Base-by-base conservation (phyloP, 1,140 invertebrate genomes). In the Maniola jurtina region DNA sequence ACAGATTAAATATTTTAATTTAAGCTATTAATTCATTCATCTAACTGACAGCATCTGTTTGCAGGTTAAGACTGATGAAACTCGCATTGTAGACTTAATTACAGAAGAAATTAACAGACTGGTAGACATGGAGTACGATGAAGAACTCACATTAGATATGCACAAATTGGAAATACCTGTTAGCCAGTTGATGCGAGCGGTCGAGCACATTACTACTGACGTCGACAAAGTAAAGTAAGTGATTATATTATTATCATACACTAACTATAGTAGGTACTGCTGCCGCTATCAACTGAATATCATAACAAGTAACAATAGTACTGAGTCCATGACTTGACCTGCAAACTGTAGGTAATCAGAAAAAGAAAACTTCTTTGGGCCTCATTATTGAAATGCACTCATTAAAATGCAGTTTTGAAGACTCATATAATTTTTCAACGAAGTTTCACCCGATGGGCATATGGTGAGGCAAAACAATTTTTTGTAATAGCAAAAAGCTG, bases 91-190 rank as follows among this genome's bases (percentile, higher is more conserved):
- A 33, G 86, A 90, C 35, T 48, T 83, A 45, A 76, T 90, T 75
- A 80, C 79, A 5, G 85, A 88, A 34, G 85, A 89, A 74, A 85
- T 89, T 52, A 86, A 83, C 55, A 56, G 71, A n/a, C 61, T 87
- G 15, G 70, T 89, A 15, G 86, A 89, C 40, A 70, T 33, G 0
- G 76, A 83, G 6, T 70, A 58, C 34, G 71, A 73, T 9, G 72
- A 77, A 0, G 74, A 80, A 0, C 70, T 71, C 6, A 25, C 73
- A 2, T 25, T 68, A 0, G 76, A 77, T 6, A 55, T 58, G 4
- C 70, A 79, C 38, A 79, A 79, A 15, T 14, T 87, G 9, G 86
- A 84, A 59, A 89, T 90, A 72, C 85, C 86, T 1, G 47, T 90
- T 9, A 56, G 76, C 0, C 61, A 78, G 52, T 59, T 90, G 2